phyloP scores from a whole-genome alignment of 2,888 invertebrate species.

The Pyrochroa serraticornis region DNA sequence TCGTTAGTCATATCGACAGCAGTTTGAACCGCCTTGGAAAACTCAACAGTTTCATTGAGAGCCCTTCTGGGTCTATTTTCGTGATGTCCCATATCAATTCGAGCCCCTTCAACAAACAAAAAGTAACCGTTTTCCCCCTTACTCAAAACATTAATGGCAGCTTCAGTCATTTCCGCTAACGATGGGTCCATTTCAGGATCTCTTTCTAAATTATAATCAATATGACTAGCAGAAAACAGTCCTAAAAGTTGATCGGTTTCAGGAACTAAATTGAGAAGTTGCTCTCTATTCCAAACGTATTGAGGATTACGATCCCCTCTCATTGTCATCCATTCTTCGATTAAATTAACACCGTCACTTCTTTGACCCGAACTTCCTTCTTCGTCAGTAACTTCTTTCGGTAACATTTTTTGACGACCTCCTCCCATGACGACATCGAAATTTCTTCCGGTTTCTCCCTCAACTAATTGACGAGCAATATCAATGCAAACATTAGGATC shows the following conservation, averaged over 20 bases:
- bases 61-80: slow-evolving; percentile 68
- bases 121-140: slow-evolving; percentile 71
- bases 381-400: slow-evolving; percentile 59
- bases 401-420: slow-evolving; percentile 69
- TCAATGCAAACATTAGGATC: slow-evolving; percentile 63
- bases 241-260: slow-evolving; percentile 62
- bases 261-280: slow-evolving; percentile 61
- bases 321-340: slow-evolving; percentile 66
- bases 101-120: slow-evolving; percentile 76
- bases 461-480: slow-evolving; percentile 74
- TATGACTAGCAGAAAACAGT: slow-evolving; percentile 37
- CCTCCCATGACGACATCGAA: slow-evolving; percentile 79
- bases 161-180: slow-evolving; percentile 78
- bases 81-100: slow-evolving; percentile 80
- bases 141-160: slow-evolving; percentile 74
- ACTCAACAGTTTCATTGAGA: slow-evolving; percentile 76
- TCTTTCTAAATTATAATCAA: slow-evolving; percentile 68
- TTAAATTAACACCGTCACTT: slow-evolving; percentile 70
- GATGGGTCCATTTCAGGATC: slow-evolving; percentile 65
- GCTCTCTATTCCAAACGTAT: slow-evolving; percentile 63
- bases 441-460: slow-evolving; percentile 66
- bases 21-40: slow-evolving; percentile 60
- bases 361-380: slow-evolving; percentile 68
- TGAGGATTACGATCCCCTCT: slow-evolving; percentile 45
- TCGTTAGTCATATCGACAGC: slow-evolving; percentile 67